Conservation (phyloP, 2,888 invertebrate species). For the Bursaphelenchus okinawaensis region DNA sequence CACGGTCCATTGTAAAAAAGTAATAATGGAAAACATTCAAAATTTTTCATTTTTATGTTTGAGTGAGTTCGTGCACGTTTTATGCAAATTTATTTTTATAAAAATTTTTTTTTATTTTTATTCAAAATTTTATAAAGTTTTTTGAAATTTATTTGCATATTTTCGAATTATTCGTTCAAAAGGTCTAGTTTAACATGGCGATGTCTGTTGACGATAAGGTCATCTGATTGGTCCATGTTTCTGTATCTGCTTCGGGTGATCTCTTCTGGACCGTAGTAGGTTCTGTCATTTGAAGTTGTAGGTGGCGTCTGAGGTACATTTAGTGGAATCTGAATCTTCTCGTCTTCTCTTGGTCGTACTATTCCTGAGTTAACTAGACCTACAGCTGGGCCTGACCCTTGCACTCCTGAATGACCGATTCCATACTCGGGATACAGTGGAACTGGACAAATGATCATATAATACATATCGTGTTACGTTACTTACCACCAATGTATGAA, state of each 20-base stretch:
- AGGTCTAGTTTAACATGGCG: conserved; percentile 7
- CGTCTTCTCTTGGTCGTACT: neutral
- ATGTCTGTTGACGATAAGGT: neutral
- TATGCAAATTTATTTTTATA: no score
- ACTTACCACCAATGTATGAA: conserved; percentile 10
- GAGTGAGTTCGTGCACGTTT: no score
- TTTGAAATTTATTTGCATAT: neutral
- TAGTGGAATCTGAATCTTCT: neutral
- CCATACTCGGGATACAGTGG: conserved; percentile 10
- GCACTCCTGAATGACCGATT: neutral
- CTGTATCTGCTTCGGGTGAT: conserved; percentile 25
- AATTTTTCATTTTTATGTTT: no score
- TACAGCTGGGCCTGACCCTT: conserved; percentile 6
- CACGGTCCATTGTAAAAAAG: neutral
- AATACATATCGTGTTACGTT: neutral
- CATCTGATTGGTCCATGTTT: conserved; percentile 12
- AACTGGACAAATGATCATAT: neutral
- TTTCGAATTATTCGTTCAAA: conserved; percentile 5
- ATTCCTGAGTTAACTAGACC: neutral
- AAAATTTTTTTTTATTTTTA: no score
- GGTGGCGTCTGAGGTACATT: neutral
- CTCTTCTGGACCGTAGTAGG: conserved; percentile 23
- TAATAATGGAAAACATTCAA: no score
- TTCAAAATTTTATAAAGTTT: no score
- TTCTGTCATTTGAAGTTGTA: neutral